Conservation (phyloP, 1,140 invertebrate genomes). For the Nautilus pompilius region DNA sequence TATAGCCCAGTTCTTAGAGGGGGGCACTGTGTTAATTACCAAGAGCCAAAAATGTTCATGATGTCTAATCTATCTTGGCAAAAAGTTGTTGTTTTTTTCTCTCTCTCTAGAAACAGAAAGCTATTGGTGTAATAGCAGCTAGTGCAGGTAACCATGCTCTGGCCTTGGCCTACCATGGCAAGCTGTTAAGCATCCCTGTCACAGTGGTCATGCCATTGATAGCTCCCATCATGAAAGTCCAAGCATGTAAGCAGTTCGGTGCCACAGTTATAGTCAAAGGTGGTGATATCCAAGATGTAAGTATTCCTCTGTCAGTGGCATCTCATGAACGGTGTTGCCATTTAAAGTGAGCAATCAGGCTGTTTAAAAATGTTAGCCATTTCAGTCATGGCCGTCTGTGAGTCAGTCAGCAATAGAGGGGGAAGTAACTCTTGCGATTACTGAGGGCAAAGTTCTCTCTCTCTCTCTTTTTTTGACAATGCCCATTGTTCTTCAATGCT, state of each 20-base stretch:
- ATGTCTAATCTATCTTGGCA: neutral
- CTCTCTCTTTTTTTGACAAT: too few relatives aligned
- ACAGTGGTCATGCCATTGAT: constrained; percentile 89
- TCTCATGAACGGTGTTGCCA: too few relatives aligned
- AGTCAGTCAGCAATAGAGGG: too few relatives aligned
- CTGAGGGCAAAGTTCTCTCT: too few relatives aligned
- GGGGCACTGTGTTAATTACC: neutral
- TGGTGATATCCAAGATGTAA: constrained; percentile 74
- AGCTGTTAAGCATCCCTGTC: constrained; percentile 74
- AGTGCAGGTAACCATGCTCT: constrained; percentile 90
- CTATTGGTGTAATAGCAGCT: constrained; percentile 82
- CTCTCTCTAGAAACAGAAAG: constrained; percentile 63
- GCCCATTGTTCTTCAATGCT: neutral
- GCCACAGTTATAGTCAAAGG: constrained; percentile 83
- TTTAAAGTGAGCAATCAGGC: too few relatives aligned
- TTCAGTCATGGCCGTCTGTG: too few relatives aligned
- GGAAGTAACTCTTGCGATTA: too few relatives aligned
- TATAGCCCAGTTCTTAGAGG: too few relatives aligned
- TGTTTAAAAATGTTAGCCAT: too few relatives aligned
- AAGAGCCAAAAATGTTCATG: neutral
- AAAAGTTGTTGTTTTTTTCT: neutral
- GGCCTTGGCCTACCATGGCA: constrained; percentile 83
- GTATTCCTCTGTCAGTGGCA: neutral
- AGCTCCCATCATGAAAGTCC: constrained; percentile 80
- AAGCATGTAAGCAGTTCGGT: constrained; percentile 77